Conservation (phyloP, 2,797 vertebrate species). For the Lophotriccus pileatus region DNA sequence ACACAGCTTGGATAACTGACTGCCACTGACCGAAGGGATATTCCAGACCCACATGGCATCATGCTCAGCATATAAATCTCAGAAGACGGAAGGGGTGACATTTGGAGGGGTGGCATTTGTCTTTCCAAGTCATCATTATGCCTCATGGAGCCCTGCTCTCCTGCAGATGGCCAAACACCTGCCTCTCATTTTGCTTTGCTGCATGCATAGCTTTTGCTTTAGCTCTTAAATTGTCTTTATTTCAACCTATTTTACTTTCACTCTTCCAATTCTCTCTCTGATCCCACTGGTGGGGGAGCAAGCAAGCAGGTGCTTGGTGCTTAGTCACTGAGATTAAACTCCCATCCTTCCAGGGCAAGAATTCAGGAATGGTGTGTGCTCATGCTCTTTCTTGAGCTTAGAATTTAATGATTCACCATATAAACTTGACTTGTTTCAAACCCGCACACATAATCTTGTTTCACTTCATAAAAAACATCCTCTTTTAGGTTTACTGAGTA, state of each 20-base stretch:
- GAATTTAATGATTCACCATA: background rate
- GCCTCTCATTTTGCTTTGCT: background rate
- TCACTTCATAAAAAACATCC: background rate
- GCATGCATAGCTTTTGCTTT: background rate
- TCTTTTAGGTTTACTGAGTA: background rate
- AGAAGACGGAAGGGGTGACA: background rate
- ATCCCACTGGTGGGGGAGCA: accelerated
- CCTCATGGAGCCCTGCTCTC: background rate
- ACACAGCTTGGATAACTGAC: background rate
- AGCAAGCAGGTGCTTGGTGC: background rate
- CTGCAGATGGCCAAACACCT: background rate
- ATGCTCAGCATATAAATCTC: background rate
- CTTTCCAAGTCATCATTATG: too few species aligned
- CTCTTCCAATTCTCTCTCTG: background rate
- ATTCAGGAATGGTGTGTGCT: background rate
- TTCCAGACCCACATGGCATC: background rate
- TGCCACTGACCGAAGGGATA: background rate
- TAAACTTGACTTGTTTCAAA: background rate
- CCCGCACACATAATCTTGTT: background rate
- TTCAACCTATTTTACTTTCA: background rate
- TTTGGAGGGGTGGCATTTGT: background rate
- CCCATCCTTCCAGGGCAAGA: background rate
- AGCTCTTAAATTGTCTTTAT: background rate
- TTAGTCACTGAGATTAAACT: background rate
- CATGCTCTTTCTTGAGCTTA: background rate